Conservation (phyloP, 2,797 vertebrate species). For the Nannoperca obscura region DNA sequence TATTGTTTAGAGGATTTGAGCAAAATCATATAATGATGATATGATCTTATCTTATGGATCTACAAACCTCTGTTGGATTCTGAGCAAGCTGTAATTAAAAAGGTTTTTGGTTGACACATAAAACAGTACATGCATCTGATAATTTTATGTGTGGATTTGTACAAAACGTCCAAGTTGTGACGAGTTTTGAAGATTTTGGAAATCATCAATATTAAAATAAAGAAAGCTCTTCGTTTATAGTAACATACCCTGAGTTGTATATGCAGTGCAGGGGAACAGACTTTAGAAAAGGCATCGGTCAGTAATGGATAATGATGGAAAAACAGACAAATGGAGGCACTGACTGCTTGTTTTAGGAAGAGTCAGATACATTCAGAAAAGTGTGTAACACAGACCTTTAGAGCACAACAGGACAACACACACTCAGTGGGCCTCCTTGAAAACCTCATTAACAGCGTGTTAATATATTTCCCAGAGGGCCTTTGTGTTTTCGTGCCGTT, state of each 20-base stretch:
- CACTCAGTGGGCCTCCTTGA: slow-evolving; percentile 23
- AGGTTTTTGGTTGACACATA: not conserved
- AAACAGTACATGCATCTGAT: not conserved
- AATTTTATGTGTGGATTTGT: too few species aligned
- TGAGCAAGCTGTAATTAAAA: not conserved
- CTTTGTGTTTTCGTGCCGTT: slow-evolving; percentile 34
- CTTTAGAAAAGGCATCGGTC: not conserved
- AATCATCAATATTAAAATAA: not conserved
- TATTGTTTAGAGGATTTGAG: not conserved
- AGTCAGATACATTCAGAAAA: not conserved
- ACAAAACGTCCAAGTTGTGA: not conserved
- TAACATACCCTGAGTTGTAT: not conserved
- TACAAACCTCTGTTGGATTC: not conserved
- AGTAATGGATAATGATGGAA: not conserved
- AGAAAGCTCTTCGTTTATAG: not conserved
- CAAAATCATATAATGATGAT: not conserved
- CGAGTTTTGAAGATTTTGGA: too few species aligned
- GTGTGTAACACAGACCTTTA: not conserved
- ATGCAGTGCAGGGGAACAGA: not conserved
- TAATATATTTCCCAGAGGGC: slow-evolving; percentile 44
- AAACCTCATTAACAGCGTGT: slow-evolving; percentile 51
- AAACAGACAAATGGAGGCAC: not conserved
- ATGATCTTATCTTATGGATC: too few species aligned
- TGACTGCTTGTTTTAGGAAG: not conserved
- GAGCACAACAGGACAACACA: not conserved